Percentiles rank a stretch among this genome's conserved stretches.
These are phyloP conservation scores for Philhelius pedissequus DNA, from an alignment of 2,888 invertebrate species.

Conservation along the genomic window DNA sequence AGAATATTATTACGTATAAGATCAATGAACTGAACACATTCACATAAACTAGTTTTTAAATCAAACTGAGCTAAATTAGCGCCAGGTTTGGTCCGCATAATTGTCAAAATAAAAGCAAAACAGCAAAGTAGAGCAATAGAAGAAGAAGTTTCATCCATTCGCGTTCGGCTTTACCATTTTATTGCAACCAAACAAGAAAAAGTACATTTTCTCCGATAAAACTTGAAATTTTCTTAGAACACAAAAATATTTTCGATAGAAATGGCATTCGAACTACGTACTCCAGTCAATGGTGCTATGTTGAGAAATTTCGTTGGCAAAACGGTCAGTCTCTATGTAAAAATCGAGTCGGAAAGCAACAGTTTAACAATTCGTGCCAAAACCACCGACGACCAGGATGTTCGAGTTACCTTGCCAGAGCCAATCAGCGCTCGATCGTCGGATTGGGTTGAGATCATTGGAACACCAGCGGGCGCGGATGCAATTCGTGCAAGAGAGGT, in stretches of 20 bases:
- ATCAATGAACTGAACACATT: too few relatives aligned
- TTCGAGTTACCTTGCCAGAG: conserved; percentile 73
- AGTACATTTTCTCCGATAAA: neutral
- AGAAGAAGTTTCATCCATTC: too few relatives aligned
- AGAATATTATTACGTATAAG: too few relatives aligned
- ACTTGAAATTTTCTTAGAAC: conserved; percentile 70
- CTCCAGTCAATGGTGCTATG: conserved; percentile 74
- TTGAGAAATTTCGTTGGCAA: conserved; percentile 74
- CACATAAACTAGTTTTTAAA: too few relatives aligned
- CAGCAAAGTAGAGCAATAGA: too few relatives aligned
- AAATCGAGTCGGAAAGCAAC: conserved; percentile 72
- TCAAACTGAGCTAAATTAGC: too few relatives aligned
- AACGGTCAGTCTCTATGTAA: conserved; percentile 75
- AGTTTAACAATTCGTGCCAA: conserved; percentile 72
- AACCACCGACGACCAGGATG: conserved; percentile 73
- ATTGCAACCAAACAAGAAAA: neutral
- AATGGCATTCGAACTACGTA: conserved; percentile 75
- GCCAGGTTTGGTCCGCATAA: too few relatives aligned
- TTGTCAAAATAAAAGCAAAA: too few relatives aligned
- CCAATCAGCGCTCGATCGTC: conserved; percentile 71
- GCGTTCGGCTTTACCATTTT: too few relatives aligned
- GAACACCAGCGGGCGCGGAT: conserved; percentile 72
- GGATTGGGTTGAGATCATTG: conserved; percentile 77
- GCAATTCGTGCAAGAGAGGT: conserved; percentile 76
- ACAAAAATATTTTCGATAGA: conserved; percentile 68